phyloP scores from a whole-genome alignment of 1,140 invertebrate species.

The Atta colombica region DNA sequence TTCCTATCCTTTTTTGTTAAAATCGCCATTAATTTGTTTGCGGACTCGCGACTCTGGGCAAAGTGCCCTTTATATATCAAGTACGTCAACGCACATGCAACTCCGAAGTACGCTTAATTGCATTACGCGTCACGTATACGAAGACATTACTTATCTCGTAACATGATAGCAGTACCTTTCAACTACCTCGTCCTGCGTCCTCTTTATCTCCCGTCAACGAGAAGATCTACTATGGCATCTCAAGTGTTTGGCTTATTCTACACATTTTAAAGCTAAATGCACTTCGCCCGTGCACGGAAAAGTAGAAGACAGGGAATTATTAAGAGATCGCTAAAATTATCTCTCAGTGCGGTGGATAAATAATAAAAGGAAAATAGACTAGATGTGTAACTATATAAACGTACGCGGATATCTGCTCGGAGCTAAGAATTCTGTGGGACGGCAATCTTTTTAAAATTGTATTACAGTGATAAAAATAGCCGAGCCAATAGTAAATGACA shows the following conservation, averaged over 20 bases:
- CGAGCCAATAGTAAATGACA: constrained; percentile 15
- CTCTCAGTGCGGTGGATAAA: not conserved
- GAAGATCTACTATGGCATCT: not conserved
- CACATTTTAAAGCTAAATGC: not conserved
- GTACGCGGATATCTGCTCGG: not conserved
- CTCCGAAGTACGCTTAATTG: constrained; percentile 4
- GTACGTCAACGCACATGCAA: not conserved
- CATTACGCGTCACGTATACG: constrained; percentile 4
- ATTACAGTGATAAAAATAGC: constrained; percentile 29
- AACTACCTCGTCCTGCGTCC: constrained; percentile 10
- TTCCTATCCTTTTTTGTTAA: too few species aligned
- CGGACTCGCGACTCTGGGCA: not conserved
- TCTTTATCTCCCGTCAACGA: constrained; percentile 9
- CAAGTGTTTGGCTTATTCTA: constrained; percentile 31
- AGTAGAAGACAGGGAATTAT: not conserved
- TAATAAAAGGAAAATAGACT: not conserved
- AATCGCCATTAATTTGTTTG: constrained; percentile 4
- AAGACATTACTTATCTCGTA: not conserved
- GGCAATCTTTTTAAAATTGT: constrained; percentile 15
- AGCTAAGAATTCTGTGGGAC: not conserved
- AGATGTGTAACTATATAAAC: not conserved
- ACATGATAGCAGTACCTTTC: constrained; percentile 20
- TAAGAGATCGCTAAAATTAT: not conserved
- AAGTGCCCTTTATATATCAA: constrained; percentile 18
- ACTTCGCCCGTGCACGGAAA: not conserved